Base-by-base conservation (phyloP, 2,797 vertebrate species). In the Aulostomus chinensis region DNA sequence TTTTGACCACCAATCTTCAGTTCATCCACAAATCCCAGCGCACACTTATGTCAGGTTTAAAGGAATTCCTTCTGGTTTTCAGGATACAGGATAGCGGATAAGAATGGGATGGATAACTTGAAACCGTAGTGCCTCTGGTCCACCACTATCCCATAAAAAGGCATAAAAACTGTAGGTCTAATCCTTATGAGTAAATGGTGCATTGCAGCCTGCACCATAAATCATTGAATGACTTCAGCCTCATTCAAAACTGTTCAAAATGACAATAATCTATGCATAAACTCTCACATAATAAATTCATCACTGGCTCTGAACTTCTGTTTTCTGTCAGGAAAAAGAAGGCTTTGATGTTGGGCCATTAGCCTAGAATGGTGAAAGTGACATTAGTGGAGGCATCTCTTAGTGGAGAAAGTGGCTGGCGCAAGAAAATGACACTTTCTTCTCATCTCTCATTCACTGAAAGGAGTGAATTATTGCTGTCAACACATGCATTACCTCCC, bases 401-500 rank as follows among this genome's bases (percentile, higher is more conserved):
- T 41, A 56, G 60, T 9, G 9, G 12, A 21, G 36, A 62, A 40
- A 71, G 48, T 54, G 61, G 28, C 49, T 43, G 30, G 37, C 34
- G 58, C 57, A 58, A 43, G 58, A 62, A 76, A 68, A 71, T 43
- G 38, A 41, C 38, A 41, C 49, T 72, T 76, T 60, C 31, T 39
- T 42, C 37, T 57, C 37, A 63, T 69, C 24, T 57, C 53, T 84
- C 66, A 65, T 83, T 82, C 70, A 30, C 43, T 77, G 73, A 88
- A 81, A 80, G 50, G 69, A 40, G 43, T 77, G 61, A 86, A 73
- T 82, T 77, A 86, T 72, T 58, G 58, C 76, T 68, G 52, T 82
- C 73, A 70, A 59, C 62, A 63, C 58, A 68, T 42, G 62, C 61
- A 68, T 80, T 60, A 66, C 68, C 50, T 46, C 42, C 49, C 43